Evolutionary conservation across 2,113 vertebrate genomes (phyloP).

Genomic region (Rhinopithecus roxellana): DNA sequence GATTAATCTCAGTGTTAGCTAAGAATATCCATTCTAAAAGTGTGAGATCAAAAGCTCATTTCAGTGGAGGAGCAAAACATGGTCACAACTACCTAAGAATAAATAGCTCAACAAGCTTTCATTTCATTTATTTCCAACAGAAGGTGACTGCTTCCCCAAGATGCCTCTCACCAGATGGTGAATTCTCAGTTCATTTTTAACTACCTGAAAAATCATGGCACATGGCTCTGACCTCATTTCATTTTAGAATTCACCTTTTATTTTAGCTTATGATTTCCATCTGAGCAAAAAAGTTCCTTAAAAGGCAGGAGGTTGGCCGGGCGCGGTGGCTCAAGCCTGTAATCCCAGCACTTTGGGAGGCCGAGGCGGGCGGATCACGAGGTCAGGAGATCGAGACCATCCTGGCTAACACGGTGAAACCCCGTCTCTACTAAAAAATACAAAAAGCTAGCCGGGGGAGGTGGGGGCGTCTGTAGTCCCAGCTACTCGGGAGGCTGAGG

Average conservation of each 20-base stretch:
- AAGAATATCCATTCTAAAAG: background rate
- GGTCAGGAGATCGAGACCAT: no score
- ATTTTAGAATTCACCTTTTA: slow-evolving; percentile 37
- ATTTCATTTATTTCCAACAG: slow-evolving; percentile 46
- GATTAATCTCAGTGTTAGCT: background rate
- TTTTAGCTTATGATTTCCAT: slow-evolving; percentile 27
- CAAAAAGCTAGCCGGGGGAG: no score
- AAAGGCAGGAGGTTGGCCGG: background rate
- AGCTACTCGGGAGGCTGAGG: no score
- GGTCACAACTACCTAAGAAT: slow-evolving; percentile 8
- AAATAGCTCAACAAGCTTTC: slow-evolving; percentile 27
- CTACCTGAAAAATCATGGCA: slow-evolving; percentile 37
- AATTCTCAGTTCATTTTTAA: slow-evolving; percentile 62
- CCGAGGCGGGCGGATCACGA: no score
- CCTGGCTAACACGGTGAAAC: no score
- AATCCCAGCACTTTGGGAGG: no score
- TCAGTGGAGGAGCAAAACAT: background rate
- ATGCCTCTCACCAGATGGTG: slow-evolving; percentile 47
- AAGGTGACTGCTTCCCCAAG: slow-evolving; percentile 34
- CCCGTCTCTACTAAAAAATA: no score
- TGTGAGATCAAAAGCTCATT: background rate
- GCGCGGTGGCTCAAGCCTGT: no score
- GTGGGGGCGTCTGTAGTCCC: no score
- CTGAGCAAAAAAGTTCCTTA: background rate
- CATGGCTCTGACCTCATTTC: slow-evolving; percentile 45